Base-by-base conservation (phyloP, 1,140 invertebrate genomes). In the Listronotus bonariensis region DNA sequence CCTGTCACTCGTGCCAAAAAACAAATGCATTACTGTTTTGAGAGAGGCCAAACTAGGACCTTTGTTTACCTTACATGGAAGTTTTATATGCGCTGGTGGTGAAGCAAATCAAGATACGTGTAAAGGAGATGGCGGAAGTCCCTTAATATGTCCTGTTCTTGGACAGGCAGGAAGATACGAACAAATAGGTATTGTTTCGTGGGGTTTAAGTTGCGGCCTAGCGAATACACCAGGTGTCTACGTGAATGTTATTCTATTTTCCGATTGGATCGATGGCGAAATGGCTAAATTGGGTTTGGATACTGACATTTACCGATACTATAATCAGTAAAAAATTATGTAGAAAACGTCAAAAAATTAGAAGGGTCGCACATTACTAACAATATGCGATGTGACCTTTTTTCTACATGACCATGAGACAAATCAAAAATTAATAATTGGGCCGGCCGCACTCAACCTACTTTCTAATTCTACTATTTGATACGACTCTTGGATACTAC, bases 11-110 rank as follows among this genome's bases (percentile, higher is more conserved):
- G 77, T 91, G 5, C 78, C 82, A 34, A 76, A 79, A 53, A 67
- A 72, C 0, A 51, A 59, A 14, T 92, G 90, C 66, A 78, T 87
- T 69, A 70, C 75, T 0, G 68, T 78, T 38, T 73, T 92, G 9
- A 78, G 85, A 36, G 71, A 60, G 41, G 89, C 89, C 0, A 74
- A 84, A 17, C 73, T 36, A 12, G 34, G 34, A 12, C 34, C 34
- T 36, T 36, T 36, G 11, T 45, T 45, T 45, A 45, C 42, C 10
- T 45, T 92, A 6, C 82, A 90, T 58, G 71, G 82, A 4, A 87
- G 84, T 59, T 91, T 91, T 70, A 79, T 89, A n/a, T 91, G 89
- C 68, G 89, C 90, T 15, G 90, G 90, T 6, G 89, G 80, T 84
- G 67, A 38, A 74, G 17, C 74, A 34, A 86, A 84, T 38, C 84